Conservation (phyloP, 2,888 invertebrate genomes). For the Andrena bicolor region DNA sequence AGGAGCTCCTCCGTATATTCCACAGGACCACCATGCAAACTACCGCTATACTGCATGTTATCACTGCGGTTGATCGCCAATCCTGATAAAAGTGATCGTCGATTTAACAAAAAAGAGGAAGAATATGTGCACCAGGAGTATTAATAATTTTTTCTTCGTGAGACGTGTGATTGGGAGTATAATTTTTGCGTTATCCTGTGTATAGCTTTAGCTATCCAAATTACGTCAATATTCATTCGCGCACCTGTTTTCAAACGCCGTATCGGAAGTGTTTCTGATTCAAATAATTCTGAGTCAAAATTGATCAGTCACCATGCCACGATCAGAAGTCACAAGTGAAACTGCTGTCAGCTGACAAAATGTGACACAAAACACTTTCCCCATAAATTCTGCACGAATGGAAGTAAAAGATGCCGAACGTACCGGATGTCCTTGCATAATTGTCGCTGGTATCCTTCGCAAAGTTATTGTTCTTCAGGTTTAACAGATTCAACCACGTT, state of each 20-base stretch:
- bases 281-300: too few species aligned
- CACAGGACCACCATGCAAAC: slow-evolving; percentile 38
- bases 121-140: too few species aligned
- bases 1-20: slow-evolving; percentile 23
- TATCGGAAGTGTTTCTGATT: not conserved
- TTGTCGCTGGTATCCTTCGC: not conserved
- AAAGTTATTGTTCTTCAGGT: not conserved
- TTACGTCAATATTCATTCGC: not conserved
- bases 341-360: not conserved
- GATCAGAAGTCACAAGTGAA: too few species aligned
- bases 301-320: too few species aligned
- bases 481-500: slow-evolving; percentile 9
- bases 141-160: too few species aligned
- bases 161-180: not conserved
- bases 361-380: not conserved
- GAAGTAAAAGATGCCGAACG: not conserved
- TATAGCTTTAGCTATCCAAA: not conserved
- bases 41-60: slow-evolving; percentile 52
- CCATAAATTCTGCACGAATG: not conserved
- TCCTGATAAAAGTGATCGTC: slow-evolving; percentile 18
- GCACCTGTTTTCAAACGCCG: not conserved
- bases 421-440: slow-evolving; percentile 51
- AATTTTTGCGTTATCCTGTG: not conserved
- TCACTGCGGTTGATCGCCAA: slow-evolving; percentile 45
- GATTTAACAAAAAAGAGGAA: not conserved